Percentiles rank a stretch among this genome's conserved stretches.
Conservation (phyloP, 2,113 vertebrate genomes). For the Potamarius usumacintae region DNA sequence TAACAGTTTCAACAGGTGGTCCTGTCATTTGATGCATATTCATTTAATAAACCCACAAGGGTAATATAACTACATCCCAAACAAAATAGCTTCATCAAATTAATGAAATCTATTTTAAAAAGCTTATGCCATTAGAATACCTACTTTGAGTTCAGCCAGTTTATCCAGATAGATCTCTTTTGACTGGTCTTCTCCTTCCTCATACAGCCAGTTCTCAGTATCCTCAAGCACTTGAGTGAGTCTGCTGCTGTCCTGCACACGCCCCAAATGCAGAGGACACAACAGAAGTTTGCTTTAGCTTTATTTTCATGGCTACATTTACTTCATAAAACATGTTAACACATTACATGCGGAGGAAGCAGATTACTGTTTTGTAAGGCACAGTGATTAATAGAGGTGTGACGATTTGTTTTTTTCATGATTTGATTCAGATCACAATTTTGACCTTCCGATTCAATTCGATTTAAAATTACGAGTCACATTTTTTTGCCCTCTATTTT, state of each 20-base stretch:
- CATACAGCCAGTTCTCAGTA: constrained; percentile 94
- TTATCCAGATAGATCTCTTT: constrained; percentile 94
- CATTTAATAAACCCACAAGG: not conserved
- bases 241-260: constrained; percentile 75
- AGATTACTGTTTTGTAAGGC: not conserved
- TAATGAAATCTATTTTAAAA: not conserved
- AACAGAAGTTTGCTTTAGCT: not conserved
- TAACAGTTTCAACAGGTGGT: not conserved
- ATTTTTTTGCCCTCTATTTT: too few species aligned
- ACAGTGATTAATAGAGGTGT: not conserved
- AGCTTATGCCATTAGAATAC: not conserved
- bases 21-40: not conserved
- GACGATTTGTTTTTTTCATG: too few species aligned
- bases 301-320: not conserved
- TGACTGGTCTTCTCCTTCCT: constrained; percentile 92
- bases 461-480: too few species aligned
- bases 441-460: too few species aligned
- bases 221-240: constrained; percentile 85
- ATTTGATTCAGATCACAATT: too few species aligned
- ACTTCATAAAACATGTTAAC: not conserved
- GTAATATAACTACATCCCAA: not conserved
- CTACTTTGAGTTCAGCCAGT: constrained; percentile 87
- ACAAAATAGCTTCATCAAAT: not conserved
- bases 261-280: not conserved
- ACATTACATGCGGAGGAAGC: not conserved